Evolutionary conservation across 2,888 invertebrate species (phyloP), one percentile per base, ranked within the genome.

Genomic region (Linnaemya tessellans): DNA sequence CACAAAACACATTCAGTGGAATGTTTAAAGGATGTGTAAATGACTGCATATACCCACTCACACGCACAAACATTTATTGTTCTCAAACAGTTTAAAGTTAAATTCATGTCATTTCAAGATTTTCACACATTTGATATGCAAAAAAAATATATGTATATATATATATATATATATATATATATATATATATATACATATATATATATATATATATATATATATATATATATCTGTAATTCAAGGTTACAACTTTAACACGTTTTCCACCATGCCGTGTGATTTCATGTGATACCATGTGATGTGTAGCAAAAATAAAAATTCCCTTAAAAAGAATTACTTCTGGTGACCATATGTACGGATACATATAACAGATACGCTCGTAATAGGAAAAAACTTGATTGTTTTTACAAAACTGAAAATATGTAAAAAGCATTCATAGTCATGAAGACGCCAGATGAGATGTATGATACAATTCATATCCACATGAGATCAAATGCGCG

Each of bases 81-180:
- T 51, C 60, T 30, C 0, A 30, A 58, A 56, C 51, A 51, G 41
- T 38, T 43, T 15, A 43, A 67, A 68, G 22, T 62, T 30, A 49
- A 65, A 51, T 56, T 60, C 74, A 65, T 83, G 84, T 64, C 77
- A 80, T 86, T 78, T 22, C 56, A 74, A 60, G 15, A 83, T 83
- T 78, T 86, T 87, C 87, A 82, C 87, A 87, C 86, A 87, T 86
- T 86, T 80, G 25, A 64, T 84, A 87, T 58, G 84, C 77, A 71
- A 43, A 58, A 71, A 64, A 68, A n/a, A n/a, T n/a, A n/a, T n/a
- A n/a, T n/a, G n/a, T n/a, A n/a, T n/a, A n/a, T n/a, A n/a, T n/a
- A n/a, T n/a, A n/a, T n/a, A n/a, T n/a, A 43, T 43, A 64, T 15
- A 2, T 30, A 22, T n/a, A 60, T 10, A 60, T 18, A 30, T 62